Evolutionary conservation across 2,888 invertebrate species (phyloP).

Genomic region (Tinea pellionella): DNA sequence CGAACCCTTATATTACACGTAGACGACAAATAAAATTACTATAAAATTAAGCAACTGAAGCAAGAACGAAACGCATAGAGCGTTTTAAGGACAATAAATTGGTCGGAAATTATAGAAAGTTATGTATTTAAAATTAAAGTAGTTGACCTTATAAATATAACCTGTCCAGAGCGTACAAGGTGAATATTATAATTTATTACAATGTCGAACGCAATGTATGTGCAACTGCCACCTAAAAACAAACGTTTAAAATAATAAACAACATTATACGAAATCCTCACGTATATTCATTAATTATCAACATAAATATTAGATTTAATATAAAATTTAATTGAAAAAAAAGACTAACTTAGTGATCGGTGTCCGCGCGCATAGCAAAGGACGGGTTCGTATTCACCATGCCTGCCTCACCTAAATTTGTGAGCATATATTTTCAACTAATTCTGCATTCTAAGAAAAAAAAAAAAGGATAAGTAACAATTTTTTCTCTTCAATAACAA

Average conservation of each 20-base stretch:
- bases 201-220: constrained; percentile 9
- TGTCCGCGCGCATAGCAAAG: too few species aligned
- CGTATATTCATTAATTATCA: too few species aligned
- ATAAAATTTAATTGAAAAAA: too few species aligned
- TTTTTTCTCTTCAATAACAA: neutral
- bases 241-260: neutral
- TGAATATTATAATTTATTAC: constrained; percentile 11
- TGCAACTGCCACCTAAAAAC: neutral
- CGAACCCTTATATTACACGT: too few species aligned
- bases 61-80: neutral
- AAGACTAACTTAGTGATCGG: too few species aligned
- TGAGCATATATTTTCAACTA: too few species aligned
- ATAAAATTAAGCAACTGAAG: neutral
- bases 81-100: constrained; percentile 2
- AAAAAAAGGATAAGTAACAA: neutral
- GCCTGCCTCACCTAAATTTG: too few species aligned
- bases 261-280: neutral
- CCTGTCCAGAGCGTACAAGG: constrained; percentile 10
- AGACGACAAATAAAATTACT: too few species aligned
- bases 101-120: constrained; percentile 7
- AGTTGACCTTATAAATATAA: neutral
- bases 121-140: constrained; percentile 4
- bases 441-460: too few species aligned
- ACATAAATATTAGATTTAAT: neutral
- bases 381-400: too few species aligned